phyloP scores from a whole-genome alignment of 1,140 invertebrate species.

The Cataglyphis hispanica region DNA sequence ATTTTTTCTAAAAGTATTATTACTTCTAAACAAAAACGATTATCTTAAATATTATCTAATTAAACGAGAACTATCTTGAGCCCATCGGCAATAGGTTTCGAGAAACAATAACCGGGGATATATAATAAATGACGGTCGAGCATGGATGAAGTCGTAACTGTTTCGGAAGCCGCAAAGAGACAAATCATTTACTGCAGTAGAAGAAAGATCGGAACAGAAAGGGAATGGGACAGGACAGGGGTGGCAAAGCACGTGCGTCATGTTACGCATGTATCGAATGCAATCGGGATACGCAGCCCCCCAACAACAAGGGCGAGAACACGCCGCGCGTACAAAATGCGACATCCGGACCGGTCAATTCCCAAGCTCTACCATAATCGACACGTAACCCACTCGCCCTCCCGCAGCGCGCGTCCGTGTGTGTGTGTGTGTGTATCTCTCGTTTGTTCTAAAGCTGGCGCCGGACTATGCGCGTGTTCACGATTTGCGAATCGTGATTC shows the following conservation, averaged over 20 bases:
- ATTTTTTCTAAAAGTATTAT: no score
- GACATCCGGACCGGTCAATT: constrained; percentile 78
- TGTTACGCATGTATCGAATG: constrained; percentile 72
- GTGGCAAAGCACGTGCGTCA: constrained; percentile 63
- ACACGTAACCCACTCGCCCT: constrained; percentile 47
- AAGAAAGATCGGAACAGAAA: constrained; percentile 10
- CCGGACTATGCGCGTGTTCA: neutral
- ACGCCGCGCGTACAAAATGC: constrained; percentile 72
- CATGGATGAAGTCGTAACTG: constrained; percentile 52
- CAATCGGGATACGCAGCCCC: constrained; percentile 70
- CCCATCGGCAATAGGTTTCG: neutral
- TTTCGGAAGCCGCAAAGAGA: constrained; percentile 80
- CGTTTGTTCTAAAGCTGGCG: constrained; percentile 3
- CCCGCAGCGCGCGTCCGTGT: no score
- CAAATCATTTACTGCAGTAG: constrained; percentile 76
- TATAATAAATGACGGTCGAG: constrained; percentile 33
- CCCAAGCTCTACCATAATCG: constrained; percentile 63
- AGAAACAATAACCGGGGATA: neutral
- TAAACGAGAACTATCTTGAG: neutral
- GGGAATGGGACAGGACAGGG: constrained; percentile 6
- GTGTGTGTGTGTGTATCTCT: neutral
- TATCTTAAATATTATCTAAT: neutral
- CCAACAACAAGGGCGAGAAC: constrained; percentile 75
- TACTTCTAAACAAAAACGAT: neutral
- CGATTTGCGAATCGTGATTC: no score